Evolutionary conservation across 2,113 vertebrate genomes (phyloP).

Genomic region (Esox niger): DNA sequence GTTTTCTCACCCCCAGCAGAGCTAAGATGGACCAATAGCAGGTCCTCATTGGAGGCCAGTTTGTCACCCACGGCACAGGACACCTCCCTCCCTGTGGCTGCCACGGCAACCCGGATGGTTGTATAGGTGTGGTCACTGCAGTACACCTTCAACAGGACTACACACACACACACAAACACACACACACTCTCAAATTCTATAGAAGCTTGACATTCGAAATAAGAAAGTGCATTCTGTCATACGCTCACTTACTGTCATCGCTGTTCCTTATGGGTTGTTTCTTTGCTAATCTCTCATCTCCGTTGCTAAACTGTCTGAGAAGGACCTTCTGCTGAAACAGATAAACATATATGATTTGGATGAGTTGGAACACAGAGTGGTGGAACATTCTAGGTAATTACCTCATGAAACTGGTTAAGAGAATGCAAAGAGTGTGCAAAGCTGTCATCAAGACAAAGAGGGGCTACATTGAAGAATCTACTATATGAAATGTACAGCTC

Average conservation of each 20-base stretch:
- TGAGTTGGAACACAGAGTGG: too few relatives aligned
- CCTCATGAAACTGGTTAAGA: too few relatives aligned
- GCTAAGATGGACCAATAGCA: slow-evolving; percentile 88
- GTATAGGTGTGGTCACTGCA: slow-evolving; percentile 95
- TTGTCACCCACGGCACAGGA: slow-evolving; percentile 85
- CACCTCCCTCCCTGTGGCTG: slow-evolving; percentile 86
- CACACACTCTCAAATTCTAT: neutral
- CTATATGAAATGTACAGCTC: too few relatives aligned
- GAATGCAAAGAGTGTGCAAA: too few relatives aligned
- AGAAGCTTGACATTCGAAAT: neutral
- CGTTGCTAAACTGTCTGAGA: slow-evolving; percentile 89
- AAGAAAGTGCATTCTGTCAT: neutral
- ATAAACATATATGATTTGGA: too few relatives aligned
- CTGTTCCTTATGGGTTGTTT: slow-evolving; percentile 89
- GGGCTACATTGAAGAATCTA: too few relatives aligned
- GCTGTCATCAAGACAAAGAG: too few relatives aligned
- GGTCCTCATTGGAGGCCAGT: slow-evolving; percentile 85
- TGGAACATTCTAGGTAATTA: too few relatives aligned
- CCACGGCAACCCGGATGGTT: slow-evolving; percentile 88
- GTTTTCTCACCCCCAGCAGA: slow-evolving; percentile 82
- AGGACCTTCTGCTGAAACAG: slow-evolving; percentile 84
- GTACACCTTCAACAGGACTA: slow-evolving; percentile 95
- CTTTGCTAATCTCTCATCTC: slow-evolving; percentile 89
- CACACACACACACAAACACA: slow-evolving; percentile 36
- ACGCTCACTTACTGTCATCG: slow-evolving; percentile 84